These are phyloP conservation scores for Plebejus anna DNA, from an alignment of 2,888 invertebrate species.

Conservation along the genomic window DNA sequence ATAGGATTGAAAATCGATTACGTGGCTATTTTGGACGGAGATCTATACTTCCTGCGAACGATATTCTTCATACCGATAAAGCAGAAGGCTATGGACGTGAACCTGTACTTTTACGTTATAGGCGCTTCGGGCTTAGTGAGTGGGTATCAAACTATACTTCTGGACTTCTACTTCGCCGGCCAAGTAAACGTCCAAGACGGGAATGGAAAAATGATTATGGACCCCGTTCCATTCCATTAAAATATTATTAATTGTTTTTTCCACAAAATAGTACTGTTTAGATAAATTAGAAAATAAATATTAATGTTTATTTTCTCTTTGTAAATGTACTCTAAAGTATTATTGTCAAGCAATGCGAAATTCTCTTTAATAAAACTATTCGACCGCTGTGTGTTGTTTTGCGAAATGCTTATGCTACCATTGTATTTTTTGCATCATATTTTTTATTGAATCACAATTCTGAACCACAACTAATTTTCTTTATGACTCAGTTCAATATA, in stretches of 20 bases:
- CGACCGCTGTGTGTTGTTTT: not conserved
- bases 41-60: conserved; percentile 3
- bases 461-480: no score
- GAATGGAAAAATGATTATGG: not conserved
- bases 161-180: conserved; percentile 14
- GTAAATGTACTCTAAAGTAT: not conserved
- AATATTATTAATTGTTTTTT: not conserved
- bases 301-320: not conserved
- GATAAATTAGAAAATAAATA: not conserved
- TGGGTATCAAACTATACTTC: conserved; percentile 7
- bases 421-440: not conserved
- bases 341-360: not conserved
- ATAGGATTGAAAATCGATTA: not conserved
- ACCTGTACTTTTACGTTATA: not conserved
- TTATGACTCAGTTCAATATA: no score
- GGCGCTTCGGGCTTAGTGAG: not conserved
- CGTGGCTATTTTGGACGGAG: conserved; percentile 7
- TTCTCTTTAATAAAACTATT: conserved; percentile 29
- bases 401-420: not conserved
- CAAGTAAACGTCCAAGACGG: conserved; percentile 12
- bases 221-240: conserved; percentile 4
- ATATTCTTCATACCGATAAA: not conserved
- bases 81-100: conserved; percentile 15
- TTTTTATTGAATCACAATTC: not conserved
- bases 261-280: not conserved